Evolutionary conservation across 2,113 vertebrate genomes (phyloP), one percentile per base, ranked within the genome.

Genomic region (Marcusenius ussheri): DNA sequence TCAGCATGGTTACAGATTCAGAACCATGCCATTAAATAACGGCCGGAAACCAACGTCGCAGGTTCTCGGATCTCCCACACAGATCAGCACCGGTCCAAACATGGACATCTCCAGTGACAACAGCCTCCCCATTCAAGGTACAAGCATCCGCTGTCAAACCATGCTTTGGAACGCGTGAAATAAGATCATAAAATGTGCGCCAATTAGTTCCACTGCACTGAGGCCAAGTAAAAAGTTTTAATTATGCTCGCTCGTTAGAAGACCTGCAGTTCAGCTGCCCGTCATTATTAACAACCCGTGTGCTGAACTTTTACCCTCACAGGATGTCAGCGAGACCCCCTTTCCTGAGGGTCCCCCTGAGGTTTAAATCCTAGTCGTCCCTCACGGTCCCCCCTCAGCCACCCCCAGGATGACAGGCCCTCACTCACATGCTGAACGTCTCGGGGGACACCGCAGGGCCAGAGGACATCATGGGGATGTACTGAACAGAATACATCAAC

Each of bases 211-310:
- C 74, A 80, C 74, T 42, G 35, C 35, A 80, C 31, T 80, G 35
- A 80, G 74, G 74, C 13, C 35, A 80, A 80, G 74, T 80, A 80
- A 80, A 80, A 80, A 80, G 74, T 80, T 80, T 80, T 80, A 80
- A 42, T 80, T 80, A 80, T 80, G 74, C 35, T 15, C 5, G 15
- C 35, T 80, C 74, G 31, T 80, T 80, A 80, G 0, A 80, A 19
- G 74, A 80, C 74, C 74, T 80, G 74, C 74, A 80, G 74, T 35
- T 80, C 74, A 80, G 31, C 74, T 80, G 74, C 74, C 74, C 35
- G 15, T 80, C 35, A 19, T 80, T 80, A 80, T 80, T 80, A 80
- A 80, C 17, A 15, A 80, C 74, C 74, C 2, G 0, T 80, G 74
- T 42, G 35, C 31, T 80, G 74, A 42, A 80, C 74, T 80, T 42